Evolutionary conservation across 2,797 vertebrate species (phyloP).

Genomic region (Mormyrus proboscirostris): DNA sequence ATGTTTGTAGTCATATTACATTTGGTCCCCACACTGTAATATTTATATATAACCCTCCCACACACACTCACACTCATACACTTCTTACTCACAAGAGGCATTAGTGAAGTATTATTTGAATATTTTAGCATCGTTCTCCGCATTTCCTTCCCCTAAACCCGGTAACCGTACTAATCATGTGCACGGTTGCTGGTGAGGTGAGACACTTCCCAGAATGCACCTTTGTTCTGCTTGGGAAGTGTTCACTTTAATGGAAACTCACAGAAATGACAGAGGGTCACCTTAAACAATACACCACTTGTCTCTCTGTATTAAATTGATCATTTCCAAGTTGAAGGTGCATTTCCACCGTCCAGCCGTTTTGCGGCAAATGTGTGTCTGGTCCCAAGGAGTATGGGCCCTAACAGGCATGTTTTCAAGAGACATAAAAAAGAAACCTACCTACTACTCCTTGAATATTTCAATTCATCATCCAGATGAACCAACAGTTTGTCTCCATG

Average conservation of each 20-base stretch:
- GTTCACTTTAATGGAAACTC: not conserved
- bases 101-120: not conserved
- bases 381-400: not conserved
- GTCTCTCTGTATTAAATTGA: not conserved
- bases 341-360: not conserved
- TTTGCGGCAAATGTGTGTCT: not conserved
- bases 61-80: not conserved
- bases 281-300: not conserved
- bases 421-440: not conserved
- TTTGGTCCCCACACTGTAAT: not conserved
- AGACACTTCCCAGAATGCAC: conserved; percentile 42
- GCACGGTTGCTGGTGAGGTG: conserved; percentile 57
- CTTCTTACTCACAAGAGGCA: not conserved
- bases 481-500: not conserved
- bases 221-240: not conserved
- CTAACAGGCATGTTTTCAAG: not conserved
- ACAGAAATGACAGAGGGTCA: not conserved
- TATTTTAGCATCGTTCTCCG: not conserved
- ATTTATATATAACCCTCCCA: not conserved
- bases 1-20: conserved; percentile 29
- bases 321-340: not conserved
- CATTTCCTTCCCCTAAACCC: conserved; percentile 17
- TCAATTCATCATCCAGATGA: not conserved
- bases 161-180: conserved; percentile 54
- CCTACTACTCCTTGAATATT: not conserved